A percentile compares a stretch with the other conserved stretches of the same genome.
Conservation (phyloP, 2,797 vertebrate genomes). For the Phrynocephalus guinanensis region DNA sequence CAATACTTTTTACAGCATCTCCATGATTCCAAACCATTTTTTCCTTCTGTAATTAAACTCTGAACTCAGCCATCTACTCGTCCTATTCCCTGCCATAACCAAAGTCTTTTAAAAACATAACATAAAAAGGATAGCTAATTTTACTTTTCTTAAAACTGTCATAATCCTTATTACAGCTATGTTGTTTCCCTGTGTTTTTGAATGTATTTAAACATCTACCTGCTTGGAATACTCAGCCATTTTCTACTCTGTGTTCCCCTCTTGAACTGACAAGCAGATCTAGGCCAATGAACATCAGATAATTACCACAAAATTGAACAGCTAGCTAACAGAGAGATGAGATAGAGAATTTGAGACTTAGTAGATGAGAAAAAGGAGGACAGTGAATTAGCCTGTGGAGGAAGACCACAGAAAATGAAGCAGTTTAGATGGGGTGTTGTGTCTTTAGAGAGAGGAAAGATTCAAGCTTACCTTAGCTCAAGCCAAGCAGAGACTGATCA, state of each 20-base stretch:
- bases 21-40: background rate
- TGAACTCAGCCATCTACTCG: background rate
- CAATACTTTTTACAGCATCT: background rate
- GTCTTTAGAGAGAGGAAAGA: too few species aligned
- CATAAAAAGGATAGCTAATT: background rate
- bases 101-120: background rate
- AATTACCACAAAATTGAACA: conserved; percentile 52
- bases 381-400: conserved; percentile 12
- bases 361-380: conserved; percentile 10
- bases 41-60: conserved; percentile 7
- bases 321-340: conserved; percentile 20
- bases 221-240: conserved; percentile 19
- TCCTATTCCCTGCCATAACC: background rate
- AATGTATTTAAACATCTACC: conserved; percentile 1
- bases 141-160: background rate
- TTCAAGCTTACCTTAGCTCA: too few species aligned
- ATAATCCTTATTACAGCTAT: background rate
- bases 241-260: background rate
- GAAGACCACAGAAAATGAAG: background rate
- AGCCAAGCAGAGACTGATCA: too few species aligned
- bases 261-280: conserved; percentile 62
- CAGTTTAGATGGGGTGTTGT: background rate
- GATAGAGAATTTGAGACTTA: conserved; percentile 15
- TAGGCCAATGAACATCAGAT: conserved; percentile 64
- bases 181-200: background rate